These are phyloP conservation scores for Cherax quadricarinatus DNA, from an alignment of 1,140 invertebrate genomes.

Conservation along the genomic window DNA sequence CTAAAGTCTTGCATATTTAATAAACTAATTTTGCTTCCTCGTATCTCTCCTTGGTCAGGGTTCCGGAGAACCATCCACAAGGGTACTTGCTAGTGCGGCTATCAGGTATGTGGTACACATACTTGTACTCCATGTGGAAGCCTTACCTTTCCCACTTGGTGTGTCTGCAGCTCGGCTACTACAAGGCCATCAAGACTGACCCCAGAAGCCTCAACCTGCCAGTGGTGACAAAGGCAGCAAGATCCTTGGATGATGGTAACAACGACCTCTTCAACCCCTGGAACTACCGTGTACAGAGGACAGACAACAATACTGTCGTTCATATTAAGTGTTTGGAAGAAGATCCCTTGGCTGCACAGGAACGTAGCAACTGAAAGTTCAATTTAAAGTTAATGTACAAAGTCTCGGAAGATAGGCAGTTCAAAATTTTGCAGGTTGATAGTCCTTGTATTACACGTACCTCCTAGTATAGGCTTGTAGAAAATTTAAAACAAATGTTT, in stretches of 20 bases:
- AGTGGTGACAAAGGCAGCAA: not conserved
- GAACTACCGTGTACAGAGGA: not conserved
- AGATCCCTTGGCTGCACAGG: not conserved
- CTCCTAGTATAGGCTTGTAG: no score
- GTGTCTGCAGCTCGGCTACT: slow-evolving; percentile 27
- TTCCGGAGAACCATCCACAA: not conserved
- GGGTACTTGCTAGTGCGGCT: slow-evolving; percentile 36
- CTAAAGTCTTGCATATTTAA: no score
- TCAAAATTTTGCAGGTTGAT: no score
- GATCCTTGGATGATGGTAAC: not conserved
- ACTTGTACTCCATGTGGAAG: slow-evolving; percentile 32
- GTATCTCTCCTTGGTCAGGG: not conserved
- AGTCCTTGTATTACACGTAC: no score
- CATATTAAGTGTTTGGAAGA: not conserved
- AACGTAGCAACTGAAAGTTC: not conserved
- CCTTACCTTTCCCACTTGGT: slow-evolving; percentile 40
- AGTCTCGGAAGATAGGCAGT: no score
- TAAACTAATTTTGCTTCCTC: not conserved
- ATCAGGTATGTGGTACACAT: slow-evolving; percentile 33
- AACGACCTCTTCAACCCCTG: not conserved
- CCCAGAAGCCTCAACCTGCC: not conserved
- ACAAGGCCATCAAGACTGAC: not conserved
- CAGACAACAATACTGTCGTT: not conserved
- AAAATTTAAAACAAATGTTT: no score
- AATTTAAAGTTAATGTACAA: no score